Base-by-base conservation (phyloP, 2,113 vertebrate species). In the Lamprologus speciosus region DNA sequence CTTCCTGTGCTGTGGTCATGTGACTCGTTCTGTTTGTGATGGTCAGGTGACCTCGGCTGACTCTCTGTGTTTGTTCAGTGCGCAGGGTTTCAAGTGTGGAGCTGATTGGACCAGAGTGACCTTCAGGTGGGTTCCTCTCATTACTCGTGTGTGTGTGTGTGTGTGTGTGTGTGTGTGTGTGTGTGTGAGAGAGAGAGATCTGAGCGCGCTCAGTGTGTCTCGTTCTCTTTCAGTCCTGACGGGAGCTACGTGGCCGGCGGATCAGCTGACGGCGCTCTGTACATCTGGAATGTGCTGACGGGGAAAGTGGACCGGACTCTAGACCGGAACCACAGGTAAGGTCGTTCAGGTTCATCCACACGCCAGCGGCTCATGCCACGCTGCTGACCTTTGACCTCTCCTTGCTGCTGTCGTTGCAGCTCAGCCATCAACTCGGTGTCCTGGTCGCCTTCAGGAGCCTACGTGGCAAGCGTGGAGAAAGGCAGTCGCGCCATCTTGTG, bases 101-200 rank as follows among this genome's bases (percentile, higher is more conserved):
- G 98, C 98, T 4, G 99, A 99, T 85, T 99, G 98, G 97, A 99
- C 98, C 0, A 97, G 99, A 95, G 98, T 98, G 5, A 97, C 98
- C 9, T 99, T 98, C 96, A 99, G 99, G 99, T 99, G 88, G 94
- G 96, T 91, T 19, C 16, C 11, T 47, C 14, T 50, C 42, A 28
- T 47, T 26, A 21, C 8, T 73, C 5, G 57, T 60, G 57, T 17
- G 14, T 0, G 2, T 1, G n/a, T 5, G 19, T 3, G 19, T 3
- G 7, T 8, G 23, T 42, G 40, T 13, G 40, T 14, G 13, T 4
- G 45, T 17, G 45, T 8, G 45, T 7, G 14, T 3, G 40, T 42
- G 40, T 14, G 53, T 13, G n/a, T 55, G 21, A 21, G 45, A 0
- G 45, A 0, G 47, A 2, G 57, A n/a, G 40, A 45, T 73, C 70